phyloP scores from a whole-genome alignment of 1,140 invertebrate genomes.

The Hetaerina americana region DNA sequence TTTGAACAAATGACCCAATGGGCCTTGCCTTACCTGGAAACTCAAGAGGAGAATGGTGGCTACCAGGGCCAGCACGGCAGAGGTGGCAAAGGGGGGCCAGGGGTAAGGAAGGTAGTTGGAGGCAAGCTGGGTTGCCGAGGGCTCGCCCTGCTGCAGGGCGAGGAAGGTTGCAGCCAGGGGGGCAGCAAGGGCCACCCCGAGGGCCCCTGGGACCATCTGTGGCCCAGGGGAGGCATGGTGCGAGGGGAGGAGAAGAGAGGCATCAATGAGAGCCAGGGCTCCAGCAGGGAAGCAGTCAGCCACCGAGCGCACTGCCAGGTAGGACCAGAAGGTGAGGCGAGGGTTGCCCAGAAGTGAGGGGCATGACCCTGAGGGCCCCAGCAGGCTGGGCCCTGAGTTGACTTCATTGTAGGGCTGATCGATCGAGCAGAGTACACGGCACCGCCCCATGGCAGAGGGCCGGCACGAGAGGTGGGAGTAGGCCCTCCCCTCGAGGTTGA shows the following conservation, averaged over 20 bases:
- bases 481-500: not conserved
- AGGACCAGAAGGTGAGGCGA: slow-evolving; percentile 51
- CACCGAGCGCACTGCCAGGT: slow-evolving; percentile 49
- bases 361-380: not conserved
- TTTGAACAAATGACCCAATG: too few species aligned
- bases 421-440: not conserved
- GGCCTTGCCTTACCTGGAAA: too few species aligned
- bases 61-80: not conserved
- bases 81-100: not conserved
- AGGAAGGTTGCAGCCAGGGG: not conserved
- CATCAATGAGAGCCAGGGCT: slow-evolving; percentile 52
- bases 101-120: not conserved
- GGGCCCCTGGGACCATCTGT: not conserved
- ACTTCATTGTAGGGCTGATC: slow-evolving; percentile 41
- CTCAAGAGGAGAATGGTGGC: not conserved
- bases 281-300: slow-evolving; percentile 65
- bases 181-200: not conserved
- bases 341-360: slow-evolving; percentile 34
- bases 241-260: slow-evolving; percentile 64
- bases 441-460: too few species aligned
- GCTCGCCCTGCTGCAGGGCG: not conserved
- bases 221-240: not conserved
- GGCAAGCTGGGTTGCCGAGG: not conserved
- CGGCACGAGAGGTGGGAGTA: not conserved
- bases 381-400: not conserved